Evolutionary conservation across 2,888 invertebrate species (phyloP), one percentile per base, ranked within the genome.

Genomic region (Chymomyza caudatula): DNA sequence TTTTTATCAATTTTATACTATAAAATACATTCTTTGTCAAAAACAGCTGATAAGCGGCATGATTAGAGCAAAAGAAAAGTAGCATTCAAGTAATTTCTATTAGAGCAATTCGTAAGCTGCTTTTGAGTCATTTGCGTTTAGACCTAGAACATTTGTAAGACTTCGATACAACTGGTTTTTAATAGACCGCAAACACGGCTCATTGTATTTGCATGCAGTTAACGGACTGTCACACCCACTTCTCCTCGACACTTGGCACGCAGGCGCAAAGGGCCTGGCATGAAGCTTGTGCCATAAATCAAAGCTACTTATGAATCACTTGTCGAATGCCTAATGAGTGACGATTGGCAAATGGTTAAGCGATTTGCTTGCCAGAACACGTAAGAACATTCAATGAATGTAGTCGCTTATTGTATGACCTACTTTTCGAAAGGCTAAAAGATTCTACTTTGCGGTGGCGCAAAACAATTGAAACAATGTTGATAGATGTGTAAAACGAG

Each of bases 251-350:
- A 37, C 29, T 37, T 11, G 29, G 29, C 11, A 37, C 29, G 29
- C 29, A 37, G 29, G 29, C 29, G 29, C 29, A 37, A 37, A 37
- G 29, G 29, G 29, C 29, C 29, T 8, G 29, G 29, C 29, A 2
- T 11, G 60, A 57, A 69, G 63, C 74, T 73, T 85, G 85, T 58
- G 78, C 76, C 66, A 73, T 75, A 80, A 83, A 67, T 77, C 65
- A 80, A 83, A 73, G 69, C 23, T 75, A 63, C 55, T 77, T 75
- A 80, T 80, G 86, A 80, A 73, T 80, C 79, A 80, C 57, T 64
- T 72, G 69, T 51, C 63, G 71, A 78, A 79, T 75, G 65, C 61
- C 73, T 73, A 69, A 77, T 77, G 61, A 80, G 73, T 85, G 73
- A 85, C 72, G 68, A 76, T 64, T 43, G 66, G 47, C 15, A 17